Evolutionary conservation across 92 coral and sea anemone genomes (phyloP).

Genomic region (Palythoa heliodiscus): DNA sequence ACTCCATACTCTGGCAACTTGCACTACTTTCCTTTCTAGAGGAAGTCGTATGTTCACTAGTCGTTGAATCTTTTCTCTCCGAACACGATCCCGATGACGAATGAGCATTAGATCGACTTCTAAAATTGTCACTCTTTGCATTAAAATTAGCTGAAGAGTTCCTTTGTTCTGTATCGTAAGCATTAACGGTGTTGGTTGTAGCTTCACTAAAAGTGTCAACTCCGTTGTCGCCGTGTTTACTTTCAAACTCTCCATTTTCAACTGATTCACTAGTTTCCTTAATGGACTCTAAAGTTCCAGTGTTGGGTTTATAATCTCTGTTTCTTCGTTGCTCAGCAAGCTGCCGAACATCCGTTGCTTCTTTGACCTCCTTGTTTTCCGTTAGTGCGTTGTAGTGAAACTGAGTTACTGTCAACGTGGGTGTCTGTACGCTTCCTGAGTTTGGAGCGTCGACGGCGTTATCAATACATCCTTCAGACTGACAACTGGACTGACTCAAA

Average conservation of each 20-base stretch:
- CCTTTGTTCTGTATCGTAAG: neutral
- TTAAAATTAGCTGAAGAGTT: constrained; percentile 39
- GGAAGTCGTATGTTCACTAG: constrained; percentile 44
- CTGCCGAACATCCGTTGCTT: constrained; percentile 8
- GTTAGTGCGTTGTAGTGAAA: constrained; percentile 38
- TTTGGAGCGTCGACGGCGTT: constrained; percentile 50
- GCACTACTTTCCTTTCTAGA: constrained; percentile 78
- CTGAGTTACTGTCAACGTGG: constrained; percentile 60
- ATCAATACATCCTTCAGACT: constrained; percentile 62
- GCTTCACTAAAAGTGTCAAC: neutral
- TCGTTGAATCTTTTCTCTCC: constrained; percentile 60
- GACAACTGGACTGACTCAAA: constrained; percentile 51
- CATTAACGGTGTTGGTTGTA: constrained; percentile 24
- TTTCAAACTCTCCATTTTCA: constrained; percentile 45
- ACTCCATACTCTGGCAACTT: constrained; percentile 82
- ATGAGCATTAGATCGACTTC: constrained; percentile 3
- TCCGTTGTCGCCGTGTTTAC: neutral
- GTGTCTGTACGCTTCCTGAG: constrained; percentile 26
- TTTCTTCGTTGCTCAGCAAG: constrained; percentile 25
- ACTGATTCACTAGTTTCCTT: constrained; percentile 62
- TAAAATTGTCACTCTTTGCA: constrained; percentile 32
- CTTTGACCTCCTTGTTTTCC: constrained; percentile 38
- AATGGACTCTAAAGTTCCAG: constrained; percentile 59
- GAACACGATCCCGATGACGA: neutral
- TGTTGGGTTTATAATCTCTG: constrained; percentile 52